Base-by-base conservation (phyloP, 2,797 vertebrate genomes). In the Liasis olivaceus region DNA sequence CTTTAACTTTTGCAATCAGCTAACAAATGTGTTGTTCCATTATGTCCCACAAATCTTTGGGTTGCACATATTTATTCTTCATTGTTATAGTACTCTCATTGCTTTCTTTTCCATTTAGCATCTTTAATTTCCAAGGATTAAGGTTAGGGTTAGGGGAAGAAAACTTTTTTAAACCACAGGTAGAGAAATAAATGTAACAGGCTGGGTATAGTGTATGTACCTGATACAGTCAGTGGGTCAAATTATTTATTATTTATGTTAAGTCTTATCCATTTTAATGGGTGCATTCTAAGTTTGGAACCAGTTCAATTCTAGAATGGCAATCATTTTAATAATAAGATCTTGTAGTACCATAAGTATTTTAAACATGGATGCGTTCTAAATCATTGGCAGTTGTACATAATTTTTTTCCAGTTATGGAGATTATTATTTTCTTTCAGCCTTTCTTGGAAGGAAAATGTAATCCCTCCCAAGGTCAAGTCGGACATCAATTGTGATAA, bases 1-100 rank as follows among this genome's bases (percentile, higher is more conserved):
- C 28, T 89, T 85, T 42, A 89, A 26, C 94, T 94, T 94, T 93
- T 42, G 47, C 72, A 91, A 59, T 81, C 93, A 84, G 56, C 88
- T 94, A 51, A 36, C 69, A 7, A 64, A 0, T 81, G 69, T 85
- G 42, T 1, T 91, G 91, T 86, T 91, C 28, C 17, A 11, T 1
- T n/a, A 92, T 95, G 92, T 87, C 47, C 88, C 90, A 9, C 91
- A 94, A 94, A 85, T 7, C 56, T 5, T 92, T 87, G 91, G 86
- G 13, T 89, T 92, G 2, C 47, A 85, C 5, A 92, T 72, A 4
- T 87, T 81, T 90, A 87, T 87, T 81, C 20, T 42, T 47, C 11
- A 7, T n/a, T 26, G 62, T 54, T 42, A 42, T 42, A 42, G 42
- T 14, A 1, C 0, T 91, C 1, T 51, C 89, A 0, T 1, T 69